Conservation (phyloP, 2,797 vertebrate genomes). For the Botia almorhae region DNA sequence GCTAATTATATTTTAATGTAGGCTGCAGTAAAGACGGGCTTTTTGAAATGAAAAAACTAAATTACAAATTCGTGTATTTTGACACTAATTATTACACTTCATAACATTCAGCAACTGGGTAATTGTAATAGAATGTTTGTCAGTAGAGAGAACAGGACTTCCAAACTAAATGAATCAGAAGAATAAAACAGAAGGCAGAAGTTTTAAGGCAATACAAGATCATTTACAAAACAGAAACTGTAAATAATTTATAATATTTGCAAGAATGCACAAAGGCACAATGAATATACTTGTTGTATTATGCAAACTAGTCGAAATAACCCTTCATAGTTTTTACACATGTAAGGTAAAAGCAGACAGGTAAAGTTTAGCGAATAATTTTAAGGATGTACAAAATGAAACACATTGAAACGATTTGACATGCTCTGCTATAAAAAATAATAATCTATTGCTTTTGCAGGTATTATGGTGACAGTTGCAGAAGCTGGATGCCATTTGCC, state of each 20-base stretch:
- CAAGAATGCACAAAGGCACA: background rate
- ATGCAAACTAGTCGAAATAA: background rate
- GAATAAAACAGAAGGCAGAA: background rate
- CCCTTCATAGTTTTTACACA: background rate
- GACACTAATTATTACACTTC: slow-evolving; percentile 17
- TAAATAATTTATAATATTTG: background rate
- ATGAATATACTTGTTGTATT: background rate
- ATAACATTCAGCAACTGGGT: background rate
- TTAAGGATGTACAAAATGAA: background rate
- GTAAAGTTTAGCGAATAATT: background rate
- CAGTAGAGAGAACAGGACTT: background rate
- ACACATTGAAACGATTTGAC: slow-evolving; percentile 16
- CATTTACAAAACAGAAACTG: background rate
- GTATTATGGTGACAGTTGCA: slow-evolving; percentile 14
- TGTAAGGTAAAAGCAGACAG: background rate
- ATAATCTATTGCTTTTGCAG: slow-evolving; percentile 20
- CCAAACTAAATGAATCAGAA: background rate
- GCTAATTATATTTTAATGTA: slow-evolving; percentile 10
- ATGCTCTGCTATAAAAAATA: background rate
- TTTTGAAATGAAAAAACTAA: background rate
- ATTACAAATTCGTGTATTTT: slow-evolving; percentile 7
- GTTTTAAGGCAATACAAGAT: background rate
- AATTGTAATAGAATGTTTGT: background rate
- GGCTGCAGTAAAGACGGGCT: background rate
- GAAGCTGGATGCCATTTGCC: slow-evolving; percentile 7